Conservation (phyloP, 1,140 invertebrate species). For the Gryllus bimaculatus region DNA sequence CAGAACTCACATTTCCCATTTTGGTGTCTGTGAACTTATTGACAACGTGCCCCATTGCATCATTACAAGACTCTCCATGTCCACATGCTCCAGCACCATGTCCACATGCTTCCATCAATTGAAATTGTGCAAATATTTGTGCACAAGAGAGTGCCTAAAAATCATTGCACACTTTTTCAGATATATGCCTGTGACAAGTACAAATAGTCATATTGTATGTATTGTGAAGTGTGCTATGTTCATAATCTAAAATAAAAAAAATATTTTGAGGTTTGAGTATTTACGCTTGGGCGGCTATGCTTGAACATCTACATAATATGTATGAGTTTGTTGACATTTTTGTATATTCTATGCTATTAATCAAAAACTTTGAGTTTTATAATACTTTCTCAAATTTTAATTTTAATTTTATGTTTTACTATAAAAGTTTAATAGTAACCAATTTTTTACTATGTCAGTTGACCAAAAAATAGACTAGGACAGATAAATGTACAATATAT, state of each 20-base stretch:
- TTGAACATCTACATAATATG: neutral
- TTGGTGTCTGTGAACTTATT: conserved; percentile 11
- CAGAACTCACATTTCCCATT: conserved; percentile 9
- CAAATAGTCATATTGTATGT: neutral
- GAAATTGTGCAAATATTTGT: neutral
- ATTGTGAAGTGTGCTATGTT: neutral
- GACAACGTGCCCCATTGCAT: neutral
- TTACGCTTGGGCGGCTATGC: neutral
- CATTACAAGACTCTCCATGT: neutral
- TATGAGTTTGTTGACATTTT: neutral
- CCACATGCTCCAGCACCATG: neutral
- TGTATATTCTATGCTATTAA: neutral
- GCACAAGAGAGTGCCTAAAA: neutral
- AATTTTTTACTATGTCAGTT: too few species aligned
- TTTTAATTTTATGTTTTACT: too few species aligned
- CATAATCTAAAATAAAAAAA: neutral
- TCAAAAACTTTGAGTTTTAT: too few species aligned
- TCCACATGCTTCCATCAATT: neutral
- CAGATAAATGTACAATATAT: too few species aligned
- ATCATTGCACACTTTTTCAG: neutral
- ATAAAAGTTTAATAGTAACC: too few species aligned
- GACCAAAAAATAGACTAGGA: too few species aligned
- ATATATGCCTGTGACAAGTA: neutral
- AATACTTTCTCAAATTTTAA: too few species aligned
- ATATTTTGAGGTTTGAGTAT: neutral